Base-by-base conservation (phyloP, 2,113 vertebrate species). In the Formicarius rufipectus region DNA sequence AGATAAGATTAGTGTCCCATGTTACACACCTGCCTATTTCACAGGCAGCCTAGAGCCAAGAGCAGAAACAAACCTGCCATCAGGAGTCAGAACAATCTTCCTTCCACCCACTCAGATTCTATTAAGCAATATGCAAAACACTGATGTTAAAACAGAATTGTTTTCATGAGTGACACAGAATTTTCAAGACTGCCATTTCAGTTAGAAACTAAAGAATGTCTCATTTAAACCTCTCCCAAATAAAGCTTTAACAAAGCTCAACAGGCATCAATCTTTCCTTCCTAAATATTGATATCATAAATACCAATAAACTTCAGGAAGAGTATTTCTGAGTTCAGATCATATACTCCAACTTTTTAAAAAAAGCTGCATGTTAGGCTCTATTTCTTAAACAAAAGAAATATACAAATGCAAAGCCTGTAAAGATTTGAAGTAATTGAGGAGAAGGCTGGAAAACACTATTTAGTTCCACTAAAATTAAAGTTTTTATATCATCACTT, bases 111-210 rank as follows among this genome's bases (percentile, higher is more conserved):
- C 79, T 37, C 33, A 2, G 10, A 73, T 74, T 90, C 66, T 55
- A 74, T 67, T 79, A 74, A 87, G 72, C 55, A 93, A 94, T 47
- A 90, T 53, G 80, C 40, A 88, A 93, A 94, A 75, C 47, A 71
- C 0, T 8, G 4, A 45, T 39, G 33, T 24, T 63, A 23, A 59
- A 90, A 31, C 39, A 37, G 14, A 88, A 73, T 35, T 58, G 44
- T 58, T 73, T 80, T 76, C 5, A 14, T 25, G 14, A 89, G 63
- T 18, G 30, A 77, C 33, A 15, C 0, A 24, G 63, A 85, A 83
- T 39, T 81, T 72, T 87, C 40, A 85, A 72, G n/a, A 73, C 7
- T 66, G 35, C 1, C 7, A 40, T 52, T 45, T 67, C 31, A 82
- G 12, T 28, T 44, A 56, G 37, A 72, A 45, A 63, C 24, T 39